phyloP scores from a whole-genome alignment of 2,888 invertebrate species.

The Herminia tarsipennalis region DNA sequence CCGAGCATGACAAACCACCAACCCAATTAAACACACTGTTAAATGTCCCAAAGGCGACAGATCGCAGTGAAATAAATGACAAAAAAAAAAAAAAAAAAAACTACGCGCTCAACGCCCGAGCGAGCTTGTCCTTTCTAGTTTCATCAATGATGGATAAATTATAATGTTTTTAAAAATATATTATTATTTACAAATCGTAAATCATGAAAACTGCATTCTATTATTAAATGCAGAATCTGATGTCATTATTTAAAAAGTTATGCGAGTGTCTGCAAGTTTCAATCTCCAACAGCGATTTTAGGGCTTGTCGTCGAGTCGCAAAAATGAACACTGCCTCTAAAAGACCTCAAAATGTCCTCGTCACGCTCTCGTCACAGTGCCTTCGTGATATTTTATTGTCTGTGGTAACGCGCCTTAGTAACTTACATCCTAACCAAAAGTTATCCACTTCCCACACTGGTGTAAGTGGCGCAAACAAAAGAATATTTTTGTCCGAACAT shows the following conservation, averaged over 20 bases:
- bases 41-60: too few relatives aligned
- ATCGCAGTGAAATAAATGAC: too few relatives aligned
- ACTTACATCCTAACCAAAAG: slow-evolving; percentile 8
- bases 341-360: slow-evolving; percentile 12
- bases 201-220: too few relatives aligned
- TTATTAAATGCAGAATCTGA: too few relatives aligned
- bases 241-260: slow-evolving; percentile 14
- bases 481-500: slow-evolving; percentile 8
- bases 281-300: slow-evolving; percentile 9
- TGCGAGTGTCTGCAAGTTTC: slow-evolving; percentile 11
- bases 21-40: too few relatives aligned
- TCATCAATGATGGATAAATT: too few relatives aligned
- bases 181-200: too few relatives aligned
- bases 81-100: too few relatives aligned
- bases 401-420: slow-evolving; percentile 18
- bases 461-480: background rate
- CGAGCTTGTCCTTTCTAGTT: too few relatives aligned
- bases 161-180: too few relatives aligned
- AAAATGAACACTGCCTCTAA: slow-evolving; percentile 16
- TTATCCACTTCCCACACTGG: slow-evolving; percentile 13
- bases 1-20: too few relatives aligned
- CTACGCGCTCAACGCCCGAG: too few relatives aligned
- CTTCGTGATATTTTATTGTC: slow-evolving; percentile 18
- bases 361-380: slow-evolving; percentile 14
- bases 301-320: slow-evolving; percentile 15